Evolutionary conservation across 2,797 vertebrate genomes (phyloP), one percentile per base, ranked within the genome.

Genomic region (Semotilus atromaculatus): DNA sequence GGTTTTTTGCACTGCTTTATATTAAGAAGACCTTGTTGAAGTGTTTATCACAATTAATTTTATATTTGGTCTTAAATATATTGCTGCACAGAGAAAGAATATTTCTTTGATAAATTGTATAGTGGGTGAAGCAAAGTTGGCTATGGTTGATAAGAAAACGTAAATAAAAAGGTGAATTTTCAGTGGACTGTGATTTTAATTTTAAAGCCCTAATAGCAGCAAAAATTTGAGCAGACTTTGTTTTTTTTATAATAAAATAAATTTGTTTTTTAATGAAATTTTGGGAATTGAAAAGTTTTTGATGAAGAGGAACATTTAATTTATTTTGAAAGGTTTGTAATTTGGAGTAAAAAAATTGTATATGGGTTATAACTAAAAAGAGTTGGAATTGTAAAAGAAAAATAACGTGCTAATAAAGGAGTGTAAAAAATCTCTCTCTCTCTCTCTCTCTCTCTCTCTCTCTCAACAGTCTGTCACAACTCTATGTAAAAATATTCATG

Each of bases 401-500:
- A 40, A 40, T 1, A 38, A 38, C 67, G n/a, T 74, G 51, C 21
- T 99, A 99, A 2, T 38, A 38, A 40, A 40, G 38, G 38, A 38
- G 7, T 1, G 97, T 99, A 90, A 96, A 93, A 93, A 95, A n/a
- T n/a, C n/a, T n/a, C n/a, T n/a, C n/a, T n/a, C n/a, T n/a, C n/a
- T n/a, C n/a, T n/a, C n/a, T n/a, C n/a, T n/a, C n/a, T n/a, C n/a
- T n/a, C n/a, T n/a, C n/a, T n/a, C 38, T 38, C 36, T 40, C 38
- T 40, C 38, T 40, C 38, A 40, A 96, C 38, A 40, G 38, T 40
- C 38, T 40, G 38, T 8, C 38, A 40, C 38, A 40, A 40, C 38
- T 40, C 38, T 40, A 40, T 40, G 38, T 40, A 40, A 40, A 8
- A 40, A 40, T 40, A 40, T 40, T 40, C 7, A 40, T 98, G 91